These are phyloP conservation scores for Anguilla obscura DNA, from an alignment of 2,797 vertebrate genomes.

Conservation along the genomic window DNA sequence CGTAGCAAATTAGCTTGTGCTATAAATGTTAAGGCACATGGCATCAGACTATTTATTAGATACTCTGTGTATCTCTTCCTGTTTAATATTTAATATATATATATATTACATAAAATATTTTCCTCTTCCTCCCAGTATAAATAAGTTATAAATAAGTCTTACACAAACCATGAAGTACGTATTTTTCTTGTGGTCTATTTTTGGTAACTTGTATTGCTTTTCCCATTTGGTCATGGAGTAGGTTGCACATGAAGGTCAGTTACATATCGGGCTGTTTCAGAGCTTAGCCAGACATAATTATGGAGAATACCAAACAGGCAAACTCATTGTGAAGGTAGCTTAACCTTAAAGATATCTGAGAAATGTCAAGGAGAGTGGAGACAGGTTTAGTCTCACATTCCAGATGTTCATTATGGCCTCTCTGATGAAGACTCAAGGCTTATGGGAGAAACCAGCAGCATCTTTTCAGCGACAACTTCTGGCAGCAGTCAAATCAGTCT, in stretches of 20 bases:
- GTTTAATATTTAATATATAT: too few relatives aligned
- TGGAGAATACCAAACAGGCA: constrained; percentile 2
- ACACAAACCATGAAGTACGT: neutral
- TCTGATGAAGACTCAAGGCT: neutral
- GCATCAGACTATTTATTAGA: too few relatives aligned
- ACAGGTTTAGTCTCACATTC: constrained; percentile 15
- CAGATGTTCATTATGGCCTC: neutral
- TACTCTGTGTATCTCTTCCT: too few relatives aligned
- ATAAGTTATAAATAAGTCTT: neutral
- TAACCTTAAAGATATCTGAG: constrained; percentile 21
- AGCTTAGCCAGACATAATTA: constrained; percentile 22
- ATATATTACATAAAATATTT: neutral
- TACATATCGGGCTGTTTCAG: neutral
- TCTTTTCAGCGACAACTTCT: neutral
- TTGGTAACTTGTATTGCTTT: constrained; percentile 1
- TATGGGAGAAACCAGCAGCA: neutral
- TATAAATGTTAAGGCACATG: neutral
- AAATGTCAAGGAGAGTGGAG: constrained; percentile 27
- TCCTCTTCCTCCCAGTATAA: neutral
- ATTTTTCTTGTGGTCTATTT: constrained; percentile 8
- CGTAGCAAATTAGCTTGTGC: neutral
- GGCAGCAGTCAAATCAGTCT: neutral
- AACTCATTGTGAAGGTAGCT: neutral
- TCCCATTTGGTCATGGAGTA: constrained; percentile 1
- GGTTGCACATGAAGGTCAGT: neutral